Evolutionary conservation across 2,113 vertebrate species (phyloP).

Genomic region (Castor canadensis): DNA sequence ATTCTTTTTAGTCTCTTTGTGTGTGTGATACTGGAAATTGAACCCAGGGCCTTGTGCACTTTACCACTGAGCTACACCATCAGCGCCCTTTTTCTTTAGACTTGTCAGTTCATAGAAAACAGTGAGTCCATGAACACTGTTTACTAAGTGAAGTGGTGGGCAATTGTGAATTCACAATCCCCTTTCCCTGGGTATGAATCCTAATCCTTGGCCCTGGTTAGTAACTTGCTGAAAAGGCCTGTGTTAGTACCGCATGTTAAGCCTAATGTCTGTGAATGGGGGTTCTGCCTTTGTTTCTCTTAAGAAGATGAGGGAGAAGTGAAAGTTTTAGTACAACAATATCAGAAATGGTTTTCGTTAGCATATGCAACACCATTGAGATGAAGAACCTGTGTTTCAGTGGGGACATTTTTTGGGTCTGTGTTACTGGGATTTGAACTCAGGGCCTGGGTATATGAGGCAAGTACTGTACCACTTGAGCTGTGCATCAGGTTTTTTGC

Average conservation of each 20-base stretch:
- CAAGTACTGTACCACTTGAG: too few species aligned
- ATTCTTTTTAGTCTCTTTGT: too few species aligned
- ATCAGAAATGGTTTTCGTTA: background rate
- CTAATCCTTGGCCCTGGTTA: background rate
- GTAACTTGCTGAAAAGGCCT: background rate
- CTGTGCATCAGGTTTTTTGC: too few species aligned
- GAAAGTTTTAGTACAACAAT: background rate
- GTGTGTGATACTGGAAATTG: too few species aligned
- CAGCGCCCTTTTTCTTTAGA: background rate
- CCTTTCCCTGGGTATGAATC: background rate
- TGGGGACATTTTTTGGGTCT: background rate
- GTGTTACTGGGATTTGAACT: too few species aligned
- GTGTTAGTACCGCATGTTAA: background rate
- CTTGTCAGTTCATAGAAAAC: background rate
- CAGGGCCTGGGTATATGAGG: too few species aligned
- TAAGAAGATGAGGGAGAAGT: background rate
- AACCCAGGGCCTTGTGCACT: too few species aligned
- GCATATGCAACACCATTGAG: background rate
- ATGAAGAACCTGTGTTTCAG: background rate
- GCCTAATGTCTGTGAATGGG: background rate
- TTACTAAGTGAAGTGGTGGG: background rate
- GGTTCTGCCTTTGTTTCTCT: background rate
- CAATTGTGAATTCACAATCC: background rate
- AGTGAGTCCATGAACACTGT: background rate
- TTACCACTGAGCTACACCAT: too few species aligned